Base-by-base conservation (phyloP, 2,797 vertebrate species). In the Moxostoma hubbsi region DNA sequence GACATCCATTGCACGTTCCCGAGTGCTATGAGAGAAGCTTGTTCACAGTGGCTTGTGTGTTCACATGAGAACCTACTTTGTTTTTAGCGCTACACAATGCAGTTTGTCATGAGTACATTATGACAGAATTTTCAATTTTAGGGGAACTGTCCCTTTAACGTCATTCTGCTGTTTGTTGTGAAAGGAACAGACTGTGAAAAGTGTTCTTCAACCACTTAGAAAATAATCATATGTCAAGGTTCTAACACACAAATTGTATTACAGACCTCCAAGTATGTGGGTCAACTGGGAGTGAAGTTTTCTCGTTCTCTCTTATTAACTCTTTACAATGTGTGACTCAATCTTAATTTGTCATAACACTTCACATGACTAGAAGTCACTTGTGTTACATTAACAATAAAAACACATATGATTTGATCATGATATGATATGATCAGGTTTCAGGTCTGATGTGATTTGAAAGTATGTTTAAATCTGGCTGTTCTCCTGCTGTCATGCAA, bases 111-210 rank as follows among this genome's bases (percentile, higher is more conserved):
- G 18, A 24, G 18, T 24, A 24, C 18, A 24, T 24, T 24, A 24
- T 24, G 18, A 24, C 18, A 24, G 18, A 24, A 24, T 24, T 24
- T 24, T 24, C 18, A 24, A 1, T 2, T 24, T 24, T 24, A 24
- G 18, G 18, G 18, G 18, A 24, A 24, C 18, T 24, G 18, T 24
- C 18, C 18, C 18, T 24, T 24, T 24, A 24, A 24, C 1, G 0
- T 13, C 51, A 55, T 13, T 75, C 9, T 36, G 46, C 54, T 54
- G 16, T 77, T 77, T 59, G 65, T 77, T 77, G 12, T 47, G 46
- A 53, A 63, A 12, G 9, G 43, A 64, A 64, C 50, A 45, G 10
- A n/a, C 62, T 36, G 9, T 77, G 18, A 59, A 61, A 74, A 54
- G 18, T 55, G 51, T 65, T 65, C 10, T 64, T 46, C 1, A 53